Conservation (phyloP, 2,113 vertebrate genomes). For the Fukomys damarensis region DNA sequence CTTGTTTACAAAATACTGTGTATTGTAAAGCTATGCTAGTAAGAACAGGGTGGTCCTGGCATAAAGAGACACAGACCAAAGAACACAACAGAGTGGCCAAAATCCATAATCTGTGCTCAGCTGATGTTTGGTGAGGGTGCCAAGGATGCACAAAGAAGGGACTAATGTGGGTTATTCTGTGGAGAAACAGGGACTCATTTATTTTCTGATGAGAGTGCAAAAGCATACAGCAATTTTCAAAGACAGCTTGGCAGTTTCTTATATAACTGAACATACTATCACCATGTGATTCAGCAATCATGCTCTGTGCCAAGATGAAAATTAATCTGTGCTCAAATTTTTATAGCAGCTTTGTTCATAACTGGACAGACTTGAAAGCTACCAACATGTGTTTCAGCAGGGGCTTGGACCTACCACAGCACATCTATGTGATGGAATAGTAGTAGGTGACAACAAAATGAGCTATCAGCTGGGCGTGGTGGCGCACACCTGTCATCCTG, state of each 20-base stretch:
- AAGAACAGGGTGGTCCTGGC: not conserved
- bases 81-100: not conserved
- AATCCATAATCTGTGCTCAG: not conserved
- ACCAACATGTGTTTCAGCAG: not conserved
- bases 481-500: not conserved
- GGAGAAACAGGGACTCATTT: not conserved
- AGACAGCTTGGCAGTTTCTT: not conserved
- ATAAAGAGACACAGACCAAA: not conserved
- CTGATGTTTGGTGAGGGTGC: not conserved
- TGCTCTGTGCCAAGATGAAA: not conserved
- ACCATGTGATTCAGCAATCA: not conserved
- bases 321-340: not conserved
- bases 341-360: not conserved
- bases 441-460: not conserved
- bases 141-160: not conserved
- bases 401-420: not conserved
- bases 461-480: not conserved
- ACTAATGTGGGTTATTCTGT: not conserved
- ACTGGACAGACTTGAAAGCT: not conserved
- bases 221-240: not conserved
- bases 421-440: not conserved
- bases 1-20: not conserved
- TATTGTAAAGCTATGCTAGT: not conserved
- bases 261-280: not conserved
- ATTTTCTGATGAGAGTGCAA: not conserved